Evolutionary conservation across 2,888 invertebrate genomes (phyloP).

Genomic region (Pasiphila rectangulata): DNA sequence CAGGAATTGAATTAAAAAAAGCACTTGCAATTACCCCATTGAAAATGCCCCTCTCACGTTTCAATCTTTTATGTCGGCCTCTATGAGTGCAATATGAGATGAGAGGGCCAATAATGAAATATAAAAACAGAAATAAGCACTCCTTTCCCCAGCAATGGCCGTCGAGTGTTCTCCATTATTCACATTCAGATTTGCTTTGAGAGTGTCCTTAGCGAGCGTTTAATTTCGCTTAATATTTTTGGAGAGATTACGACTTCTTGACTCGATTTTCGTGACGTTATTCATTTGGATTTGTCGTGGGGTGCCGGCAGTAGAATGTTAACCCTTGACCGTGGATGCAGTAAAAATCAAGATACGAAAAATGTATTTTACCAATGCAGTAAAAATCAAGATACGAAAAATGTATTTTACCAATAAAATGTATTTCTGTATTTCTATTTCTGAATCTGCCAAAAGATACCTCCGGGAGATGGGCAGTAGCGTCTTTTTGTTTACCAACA

Average conservation of each 20-base stretch:
- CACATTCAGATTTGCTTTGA: conserved; percentile 69
- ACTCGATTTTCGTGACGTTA: not conserved
- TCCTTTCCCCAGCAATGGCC: conserved; percentile 61
- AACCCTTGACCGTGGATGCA: too few species aligned
- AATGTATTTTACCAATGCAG: too few species aligned
- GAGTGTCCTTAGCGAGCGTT: conserved; percentile 67
- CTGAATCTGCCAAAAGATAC: too few species aligned
- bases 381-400: too few species aligned
- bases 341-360: too few species aligned
- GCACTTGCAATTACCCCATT: conserved; percentile 80
- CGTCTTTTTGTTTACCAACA: too few species aligned
- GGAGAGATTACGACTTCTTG: conserved; percentile 28
- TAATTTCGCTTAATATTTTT: conserved; percentile 56
- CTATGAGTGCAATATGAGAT: conserved; percentile 78
- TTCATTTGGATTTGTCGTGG: not conserved
- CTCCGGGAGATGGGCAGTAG: too few species aligned
- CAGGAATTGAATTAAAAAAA: conserved; percentile 75
- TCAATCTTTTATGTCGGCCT: conserved; percentile 78
- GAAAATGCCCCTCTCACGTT: conserved; percentile 77
- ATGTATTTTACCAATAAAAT: too few species aligned
- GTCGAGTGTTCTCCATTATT: conserved; percentile 74
- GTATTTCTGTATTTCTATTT: too few species aligned
- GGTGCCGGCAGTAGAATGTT: too few species aligned
- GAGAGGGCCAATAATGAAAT: conserved; percentile 80
- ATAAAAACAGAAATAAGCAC: conserved; percentile 78